Base-by-base conservation (phyloP, 2,797 vertebrate species). In the Oreochromis grahami region DNA sequence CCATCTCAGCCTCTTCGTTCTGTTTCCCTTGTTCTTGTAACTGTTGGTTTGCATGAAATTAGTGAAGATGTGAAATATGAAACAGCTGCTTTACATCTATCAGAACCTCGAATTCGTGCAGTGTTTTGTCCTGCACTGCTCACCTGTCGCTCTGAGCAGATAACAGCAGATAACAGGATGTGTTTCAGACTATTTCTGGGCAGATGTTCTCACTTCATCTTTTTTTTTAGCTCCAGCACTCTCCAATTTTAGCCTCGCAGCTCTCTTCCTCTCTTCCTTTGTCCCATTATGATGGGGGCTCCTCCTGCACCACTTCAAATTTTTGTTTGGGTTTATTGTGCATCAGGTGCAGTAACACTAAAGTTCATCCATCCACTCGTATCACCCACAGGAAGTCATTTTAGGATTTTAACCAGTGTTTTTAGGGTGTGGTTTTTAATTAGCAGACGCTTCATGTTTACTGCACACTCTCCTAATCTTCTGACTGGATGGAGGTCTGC, bases 151-250 rank as follows among this genome's bases (percentile, higher is more conserved):
- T 60, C 26, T n/a, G 80, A 55, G 72, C 41, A 82, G 81, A 72
- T 76, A 84, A 56, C 84, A 87, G 90, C 41, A 82, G 81, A 72
- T 76, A 84, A 56, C 84, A 87, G 90, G 88, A 91, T 79, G 74
- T 50, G 45, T 19, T 8, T 78, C 81, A 81, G 88, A 84, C 86
- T 79, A 45, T 24, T 32, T 32, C 13, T 36, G n/a, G 36, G 14
- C 55, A 60, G 19, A 45, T 43, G 55, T 55, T 51, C 24, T 83
- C 36, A 45, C 65, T 26, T 36, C 3, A 7, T 50, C 7, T 13
- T 24, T 74, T 78, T 53, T 70, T 84, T 78, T 60, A 81, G 14
- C 24, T 36, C 38, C 26, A 3, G 4, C 0, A 2, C 1, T 70
- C 34, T 70, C 43, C 45, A 56, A 1, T 58, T 81, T 68, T 72